phyloP scores from a whole-genome alignment of 2,113 vertebrate genomes.

The Lontra canadensis region DNA sequence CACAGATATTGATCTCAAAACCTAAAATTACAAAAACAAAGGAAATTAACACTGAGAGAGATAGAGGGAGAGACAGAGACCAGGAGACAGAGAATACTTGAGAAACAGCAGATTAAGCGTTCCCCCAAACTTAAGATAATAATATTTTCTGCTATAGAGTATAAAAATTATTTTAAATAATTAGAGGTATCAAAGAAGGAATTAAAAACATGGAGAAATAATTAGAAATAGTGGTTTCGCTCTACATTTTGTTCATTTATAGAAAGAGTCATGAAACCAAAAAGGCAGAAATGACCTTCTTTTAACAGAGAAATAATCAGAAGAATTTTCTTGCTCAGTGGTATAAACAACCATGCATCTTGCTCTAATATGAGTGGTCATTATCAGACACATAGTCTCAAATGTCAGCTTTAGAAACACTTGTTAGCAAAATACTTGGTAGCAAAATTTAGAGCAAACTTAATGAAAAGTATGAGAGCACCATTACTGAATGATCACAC shows the following conservation, averaged over 20 bases:
- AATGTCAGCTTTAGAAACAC: neutral
- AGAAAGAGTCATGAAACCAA: neutral
- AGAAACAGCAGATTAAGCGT: neutral
- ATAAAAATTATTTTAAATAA: slow-evolving; percentile 36
- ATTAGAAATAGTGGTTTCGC: neutral
- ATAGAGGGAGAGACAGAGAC: neutral
- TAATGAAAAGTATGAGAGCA: neutral
- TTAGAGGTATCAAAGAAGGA: neutral
- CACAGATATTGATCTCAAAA: neutral
- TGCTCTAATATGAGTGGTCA: neutral
- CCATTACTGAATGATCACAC: neutral
- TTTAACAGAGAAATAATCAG: neutral
- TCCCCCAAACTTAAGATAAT: neutral
- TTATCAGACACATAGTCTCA: neutral
- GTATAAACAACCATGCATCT: neutral
- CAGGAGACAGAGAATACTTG: neutral
- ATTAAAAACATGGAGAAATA: neutral
- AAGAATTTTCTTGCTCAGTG: neutral
- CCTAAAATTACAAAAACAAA: neutral
- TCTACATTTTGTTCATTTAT: neutral
- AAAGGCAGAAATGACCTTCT: neutral
- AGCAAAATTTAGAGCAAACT: neutral
- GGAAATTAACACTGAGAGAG: neutral
- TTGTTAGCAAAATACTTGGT: neutral
- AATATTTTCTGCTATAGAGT: neutral